Base-by-base conservation (phyloP, 1,140 invertebrate species). In the Luehdorfia chinensis region DNA sequence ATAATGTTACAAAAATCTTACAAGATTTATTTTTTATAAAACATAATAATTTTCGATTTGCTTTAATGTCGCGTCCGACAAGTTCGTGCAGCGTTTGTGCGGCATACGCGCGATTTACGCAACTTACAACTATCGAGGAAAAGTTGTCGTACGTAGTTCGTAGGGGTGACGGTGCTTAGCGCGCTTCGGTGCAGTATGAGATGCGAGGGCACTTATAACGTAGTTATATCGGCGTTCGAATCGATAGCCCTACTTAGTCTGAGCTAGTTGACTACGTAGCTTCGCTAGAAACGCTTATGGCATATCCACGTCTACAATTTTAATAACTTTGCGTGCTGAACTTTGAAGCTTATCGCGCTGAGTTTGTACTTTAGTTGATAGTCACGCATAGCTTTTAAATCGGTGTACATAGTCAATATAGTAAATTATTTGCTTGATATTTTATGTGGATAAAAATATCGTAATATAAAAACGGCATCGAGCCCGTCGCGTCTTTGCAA, bases 241-340 rank as follows among this genome's bases (percentile, higher is more conserved):
- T 60, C 57, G 49, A 60, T 60, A 52, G 34, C 51, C 45, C 27
- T 48, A 59, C 47, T 68, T 68, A 58, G 55, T 39, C 32, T 43
- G 39, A 14, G 45, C 48, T 50, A 39, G 54, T 50, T 18, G 36
- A 13, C 43, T 37, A 2, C 28, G 50, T 6, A 9, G 32, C 30
- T 37, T 14, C 45, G 8, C 14, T 16, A 14, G 13, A 11, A 41
- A 12, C 13, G 21, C 23, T 41, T 41, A 15, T 15, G 25, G 4
- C n/a, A 4, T 41, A 21, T 41, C 37, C 34, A n/a, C 19, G 23
- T 27, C 37, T 25, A 41, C 13, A 41, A 19, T 41, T 41, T 41
- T 41, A 41, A 41, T 41, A 41, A 41, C 21, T 41, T 41, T 27
- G 37, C 37, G 37, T 41, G 23, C 12, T 27, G 8, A 41, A 41